Evolutionary conservation across 2,797 vertebrate genomes (phyloP).

Genomic region (Pangasius krempfi): DNA sequence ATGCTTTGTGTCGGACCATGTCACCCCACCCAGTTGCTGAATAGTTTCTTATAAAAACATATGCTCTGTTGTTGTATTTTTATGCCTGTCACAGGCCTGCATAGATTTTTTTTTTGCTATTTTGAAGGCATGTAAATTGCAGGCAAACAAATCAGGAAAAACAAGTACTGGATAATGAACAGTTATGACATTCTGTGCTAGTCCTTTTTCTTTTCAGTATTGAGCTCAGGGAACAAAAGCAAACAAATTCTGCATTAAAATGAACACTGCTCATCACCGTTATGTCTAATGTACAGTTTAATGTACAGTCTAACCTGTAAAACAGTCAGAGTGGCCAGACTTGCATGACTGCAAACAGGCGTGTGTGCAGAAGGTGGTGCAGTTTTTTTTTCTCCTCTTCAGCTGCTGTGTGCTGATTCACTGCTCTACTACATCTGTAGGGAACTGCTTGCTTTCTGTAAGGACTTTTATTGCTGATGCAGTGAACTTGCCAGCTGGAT

Average conservation of each 20-base stretch:
- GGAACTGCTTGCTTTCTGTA: constrained; percentile 21
- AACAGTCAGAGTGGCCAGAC: background rate
- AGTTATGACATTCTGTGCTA: background rate
- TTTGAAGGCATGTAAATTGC: background rate
- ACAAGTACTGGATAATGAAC: background rate
- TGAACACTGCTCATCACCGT: background rate
- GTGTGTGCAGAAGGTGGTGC: background rate
- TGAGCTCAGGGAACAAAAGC: background rate
- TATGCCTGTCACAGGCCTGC: background rate
- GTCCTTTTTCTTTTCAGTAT: background rate
- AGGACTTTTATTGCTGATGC: constrained; percentile 38
- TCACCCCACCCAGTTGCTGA: background rate
- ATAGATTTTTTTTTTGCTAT: too few species aligned
- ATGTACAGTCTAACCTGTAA: background rate
- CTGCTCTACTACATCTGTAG: constrained; percentile 37
- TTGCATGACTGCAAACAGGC: background rate
- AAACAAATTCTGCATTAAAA: background rate
- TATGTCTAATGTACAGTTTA: background rate
- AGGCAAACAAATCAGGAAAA: background rate
- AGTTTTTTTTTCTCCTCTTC: background rate
- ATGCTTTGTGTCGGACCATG: background rate
- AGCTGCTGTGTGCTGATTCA: constrained; percentile 42
- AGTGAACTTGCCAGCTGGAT: constrained; percentile 23
- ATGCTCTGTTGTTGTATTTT: background rate
- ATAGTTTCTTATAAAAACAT: background rate